Percentiles rank a stretch among this genome's conserved stretches.
These are phyloP conservation scores for Arbacia lixula DNA, from an alignment of 53 echinoderm and acorn worm genomes.

Conservation along the genomic window DNA sequence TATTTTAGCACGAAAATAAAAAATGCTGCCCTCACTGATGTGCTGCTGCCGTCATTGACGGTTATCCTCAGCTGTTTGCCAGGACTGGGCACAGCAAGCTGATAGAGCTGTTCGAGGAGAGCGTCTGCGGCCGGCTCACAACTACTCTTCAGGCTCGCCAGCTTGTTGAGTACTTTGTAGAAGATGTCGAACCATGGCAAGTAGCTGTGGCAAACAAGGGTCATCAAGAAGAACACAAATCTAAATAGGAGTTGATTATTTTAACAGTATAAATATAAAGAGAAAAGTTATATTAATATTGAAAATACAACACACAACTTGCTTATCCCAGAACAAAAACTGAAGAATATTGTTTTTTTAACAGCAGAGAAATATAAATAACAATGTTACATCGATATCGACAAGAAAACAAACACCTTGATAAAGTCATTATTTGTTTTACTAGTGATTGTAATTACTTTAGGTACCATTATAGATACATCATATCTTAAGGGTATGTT, in stretches of 20 bases:
- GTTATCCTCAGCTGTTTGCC: slow-evolving; percentile 65
- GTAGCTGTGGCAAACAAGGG: slow-evolving; percentile 60
- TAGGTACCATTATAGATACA: too few species aligned
- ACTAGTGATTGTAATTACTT: too few species aligned
- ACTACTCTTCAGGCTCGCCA: slow-evolving; percentile 76
- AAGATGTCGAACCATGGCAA: slow-evolving; percentile 99
- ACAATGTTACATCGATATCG: too few species aligned
- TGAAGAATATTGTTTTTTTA: too few species aligned
- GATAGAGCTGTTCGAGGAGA: slow-evolving; percentile 71
- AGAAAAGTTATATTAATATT: too few species aligned
- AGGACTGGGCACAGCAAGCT: slow-evolving; percentile 65
- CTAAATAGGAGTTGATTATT: background rate
- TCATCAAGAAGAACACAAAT: background rate
- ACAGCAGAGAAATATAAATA: too few species aligned
- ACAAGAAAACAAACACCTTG: too few species aligned
- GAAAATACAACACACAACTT: too few species aligned
- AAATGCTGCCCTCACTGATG: slow-evolving; percentile 43
- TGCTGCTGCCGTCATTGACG: slow-evolving; percentile 51
- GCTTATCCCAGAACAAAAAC: too few species aligned
- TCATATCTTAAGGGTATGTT: too few species aligned
- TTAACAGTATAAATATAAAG: background rate
- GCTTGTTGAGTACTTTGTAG: slow-evolving; percentile 90
- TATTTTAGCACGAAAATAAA: too few species aligned
- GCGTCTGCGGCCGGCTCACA: slow-evolving; percentile 67
- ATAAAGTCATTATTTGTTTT: too few species aligned